phyloP scores from a whole-genome alignment of 2,113 vertebrate species.

The Nymphicus hollandicus region DNA sequence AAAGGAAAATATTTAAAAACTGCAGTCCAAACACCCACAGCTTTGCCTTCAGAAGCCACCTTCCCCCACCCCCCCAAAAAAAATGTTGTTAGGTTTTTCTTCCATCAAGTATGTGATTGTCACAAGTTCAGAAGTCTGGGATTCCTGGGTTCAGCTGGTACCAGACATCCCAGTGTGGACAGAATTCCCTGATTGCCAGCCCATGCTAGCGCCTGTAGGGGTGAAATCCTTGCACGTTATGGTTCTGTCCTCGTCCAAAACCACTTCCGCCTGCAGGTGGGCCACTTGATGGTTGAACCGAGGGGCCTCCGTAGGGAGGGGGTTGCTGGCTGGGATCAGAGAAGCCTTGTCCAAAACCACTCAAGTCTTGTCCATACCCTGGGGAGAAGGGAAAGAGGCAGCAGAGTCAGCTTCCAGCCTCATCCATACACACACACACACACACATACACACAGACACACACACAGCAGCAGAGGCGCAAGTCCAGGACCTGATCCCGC shows the following conservation, averaged over 20 bases:
- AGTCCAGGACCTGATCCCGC: fast-evolving
- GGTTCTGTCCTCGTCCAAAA: slow-evolving; percentile 95
- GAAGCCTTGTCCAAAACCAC: slow-evolving; percentile 93
- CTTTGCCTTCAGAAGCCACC: slow-evolving; percentile 75
- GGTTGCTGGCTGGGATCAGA: slow-evolving; percentile 92
- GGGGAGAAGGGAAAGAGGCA: slow-evolving; percentile 25
- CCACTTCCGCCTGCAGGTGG: slow-evolving; percentile 85
- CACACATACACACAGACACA: too few relatives aligned
- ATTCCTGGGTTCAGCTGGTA: slow-evolving; percentile 70
- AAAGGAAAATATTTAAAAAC: slow-evolving; percentile 93
- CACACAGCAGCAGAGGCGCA: background rate
- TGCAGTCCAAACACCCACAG: slow-evolving; percentile 89
- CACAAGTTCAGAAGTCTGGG: slow-evolving; percentile 80
- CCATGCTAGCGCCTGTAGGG: slow-evolving; percentile 92
- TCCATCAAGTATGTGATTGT: slow-evolving; percentile 82
- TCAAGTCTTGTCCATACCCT: slow-evolving; percentile 98
- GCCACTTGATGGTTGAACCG: slow-evolving; percentile 85
- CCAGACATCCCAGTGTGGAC: slow-evolving; percentile 75
- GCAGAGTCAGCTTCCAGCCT: background rate
- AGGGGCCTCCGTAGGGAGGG: slow-evolving; percentile 86
- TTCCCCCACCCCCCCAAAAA: slow-evolving; percentile 10
- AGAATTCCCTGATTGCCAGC: slow-evolving; percentile 82
- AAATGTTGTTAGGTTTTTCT: slow-evolving; percentile 75
- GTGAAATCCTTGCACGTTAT: slow-evolving; percentile 98
- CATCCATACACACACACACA: fast-evolving